These are phyloP conservation scores for Coecobrya sp. DNA, from an alignment of 2,888 invertebrate genomes.

Conservation along the genomic window DNA sequence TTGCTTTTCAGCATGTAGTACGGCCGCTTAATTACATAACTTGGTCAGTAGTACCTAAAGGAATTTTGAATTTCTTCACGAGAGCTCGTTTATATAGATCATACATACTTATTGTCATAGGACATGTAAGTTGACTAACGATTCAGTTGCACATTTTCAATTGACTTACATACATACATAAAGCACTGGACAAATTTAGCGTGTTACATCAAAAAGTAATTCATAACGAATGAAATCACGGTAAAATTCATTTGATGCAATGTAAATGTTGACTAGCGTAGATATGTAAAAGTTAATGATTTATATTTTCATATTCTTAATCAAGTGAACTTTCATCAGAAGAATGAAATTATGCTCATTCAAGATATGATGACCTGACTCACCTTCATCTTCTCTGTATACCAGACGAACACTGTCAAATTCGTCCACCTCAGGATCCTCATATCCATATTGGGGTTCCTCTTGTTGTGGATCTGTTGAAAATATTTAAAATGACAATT, in stretches of 20 bases:
- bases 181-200: no score
- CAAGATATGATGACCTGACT: conserved; percentile 26
- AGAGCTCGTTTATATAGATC: neutral
- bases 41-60: neutral
- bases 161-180: no score
- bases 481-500: conserved; percentile 29
- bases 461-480: conserved; percentile 71
- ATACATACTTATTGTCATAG: conserved; percentile 21
- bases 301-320: no score
- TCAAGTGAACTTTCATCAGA: no score
- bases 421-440: conserved; percentile 86
- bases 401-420: conserved; percentile 86
- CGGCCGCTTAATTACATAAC: neutral
- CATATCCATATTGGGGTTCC: conserved; percentile 84
- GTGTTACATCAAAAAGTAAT: no score
- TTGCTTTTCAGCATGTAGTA: neutral
- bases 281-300: no score
- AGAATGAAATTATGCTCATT: neutral
- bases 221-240: no score
- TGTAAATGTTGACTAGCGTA: no score
- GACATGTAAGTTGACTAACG: no score
- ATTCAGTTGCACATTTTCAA: no score
- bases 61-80: neutral
- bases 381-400: conserved; percentile 86
- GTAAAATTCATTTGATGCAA: no score